Conservation (phyloP, 2,888 invertebrate species). For the Plebejus anna region DNA sequence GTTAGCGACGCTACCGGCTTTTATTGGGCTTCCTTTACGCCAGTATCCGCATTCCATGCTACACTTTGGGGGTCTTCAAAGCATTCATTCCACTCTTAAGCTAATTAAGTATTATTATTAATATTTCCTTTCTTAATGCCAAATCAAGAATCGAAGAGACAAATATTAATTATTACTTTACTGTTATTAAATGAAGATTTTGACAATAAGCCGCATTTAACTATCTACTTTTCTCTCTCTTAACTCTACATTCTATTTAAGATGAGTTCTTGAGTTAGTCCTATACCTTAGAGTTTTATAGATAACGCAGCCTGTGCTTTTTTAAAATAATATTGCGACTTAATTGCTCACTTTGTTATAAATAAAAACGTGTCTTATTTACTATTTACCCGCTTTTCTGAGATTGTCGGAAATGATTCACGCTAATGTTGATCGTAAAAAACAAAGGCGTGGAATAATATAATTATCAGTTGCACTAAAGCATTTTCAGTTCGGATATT, state of each 20-base stretch:
- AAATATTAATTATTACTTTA: too few species aligned
- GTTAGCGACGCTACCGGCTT: background rate
- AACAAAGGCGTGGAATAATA: conserved; percentile 8
- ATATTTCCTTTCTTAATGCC: too few species aligned
- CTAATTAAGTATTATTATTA: too few species aligned
- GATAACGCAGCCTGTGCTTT: too few species aligned
- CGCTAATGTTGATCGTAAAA: background rate
- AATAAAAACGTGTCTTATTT: background rate
- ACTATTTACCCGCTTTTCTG: background rate
- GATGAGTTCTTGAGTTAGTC: too few species aligned
- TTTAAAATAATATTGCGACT: background rate
- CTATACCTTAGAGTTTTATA: too few species aligned
- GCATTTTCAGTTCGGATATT: conserved; percentile 21
- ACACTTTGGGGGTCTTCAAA: background rate
- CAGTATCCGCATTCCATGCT: conserved; percentile 4
- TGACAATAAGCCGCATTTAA: too few species aligned
- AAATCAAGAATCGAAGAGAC: too few species aligned
- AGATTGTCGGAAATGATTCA: conserved; percentile 19
- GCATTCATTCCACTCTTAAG: too few species aligned
- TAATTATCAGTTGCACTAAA: background rate
- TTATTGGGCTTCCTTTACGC: background rate
- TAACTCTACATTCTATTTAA: too few species aligned
- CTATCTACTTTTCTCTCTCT: too few species aligned
- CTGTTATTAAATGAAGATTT: too few species aligned
- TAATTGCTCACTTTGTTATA: background rate